phyloP scores from a whole-genome alignment of 2,888 invertebrate genomes.

The Macaria notata region DNA sequence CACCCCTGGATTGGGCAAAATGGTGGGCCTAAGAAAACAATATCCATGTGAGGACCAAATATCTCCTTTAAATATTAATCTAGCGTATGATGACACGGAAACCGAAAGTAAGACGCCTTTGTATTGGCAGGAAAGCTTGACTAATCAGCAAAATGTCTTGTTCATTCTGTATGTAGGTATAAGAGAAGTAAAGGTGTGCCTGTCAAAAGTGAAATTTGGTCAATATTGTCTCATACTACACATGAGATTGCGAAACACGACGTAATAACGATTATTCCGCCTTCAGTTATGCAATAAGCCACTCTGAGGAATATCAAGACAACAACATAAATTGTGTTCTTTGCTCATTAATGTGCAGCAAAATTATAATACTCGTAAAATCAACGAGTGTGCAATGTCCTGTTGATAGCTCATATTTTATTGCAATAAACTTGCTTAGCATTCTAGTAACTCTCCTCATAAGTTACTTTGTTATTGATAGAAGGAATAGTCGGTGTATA shows the following conservation, averaged over 20 bases:
- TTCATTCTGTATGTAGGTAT: constrained; percentile 17
- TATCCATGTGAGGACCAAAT: too few relatives aligned
- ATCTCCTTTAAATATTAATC: too few relatives aligned
- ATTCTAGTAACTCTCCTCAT: too few relatives aligned
- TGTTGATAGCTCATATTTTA: too few relatives aligned
- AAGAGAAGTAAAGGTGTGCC: constrained; percentile 32
- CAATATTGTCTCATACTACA: constrained; percentile 61
- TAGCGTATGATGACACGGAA: background rate
- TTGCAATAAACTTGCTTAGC: too few relatives aligned
- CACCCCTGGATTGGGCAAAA: too few relatives aligned
- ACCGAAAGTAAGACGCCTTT: constrained; percentile 32
- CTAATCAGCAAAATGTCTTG: constrained; percentile 42
- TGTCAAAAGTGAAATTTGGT: constrained; percentile 69
- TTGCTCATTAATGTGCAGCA: background rate
- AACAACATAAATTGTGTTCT: background rate
- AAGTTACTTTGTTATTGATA: too few relatives aligned
- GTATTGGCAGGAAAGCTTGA: constrained; percentile 51
- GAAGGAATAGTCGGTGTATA: too few relatives aligned
- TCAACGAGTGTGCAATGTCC: too few relatives aligned
- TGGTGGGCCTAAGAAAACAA: too few relatives aligned
- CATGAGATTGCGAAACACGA: constrained; percentile 39
- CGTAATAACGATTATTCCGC: constrained; percentile 32
- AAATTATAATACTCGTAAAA: too few relatives aligned
- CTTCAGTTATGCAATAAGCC: constrained; percentile 15
- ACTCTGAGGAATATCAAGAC: background rate